Evolutionary conservation across 2,113 vertebrate species (phyloP).

Genomic region (Pleuronectes platessa): DNA sequence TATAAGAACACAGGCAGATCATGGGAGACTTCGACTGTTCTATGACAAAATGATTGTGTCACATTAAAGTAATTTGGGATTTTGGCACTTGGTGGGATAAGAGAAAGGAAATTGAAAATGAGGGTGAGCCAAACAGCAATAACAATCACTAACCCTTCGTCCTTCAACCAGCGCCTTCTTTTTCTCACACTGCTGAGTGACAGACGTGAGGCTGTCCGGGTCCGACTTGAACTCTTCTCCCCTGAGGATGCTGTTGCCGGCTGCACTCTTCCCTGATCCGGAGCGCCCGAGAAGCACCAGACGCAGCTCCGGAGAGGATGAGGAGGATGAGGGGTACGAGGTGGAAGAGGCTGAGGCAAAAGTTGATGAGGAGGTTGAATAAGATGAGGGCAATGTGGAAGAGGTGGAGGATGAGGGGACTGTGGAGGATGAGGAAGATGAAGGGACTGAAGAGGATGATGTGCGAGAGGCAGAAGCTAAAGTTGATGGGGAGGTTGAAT

Average conservation of each 20-base stretch:
- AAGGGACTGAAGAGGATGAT: neutral
- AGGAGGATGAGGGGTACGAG: neutral
- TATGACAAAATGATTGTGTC: neutral
- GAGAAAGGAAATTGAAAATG: neutral
- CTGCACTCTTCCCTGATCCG: conserved; percentile 78
- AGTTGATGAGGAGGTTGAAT: too few species aligned
- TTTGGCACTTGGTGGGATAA: neutral
- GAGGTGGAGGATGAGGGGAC: neutral
- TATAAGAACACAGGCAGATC: neutral
- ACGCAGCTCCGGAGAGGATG: conserved; percentile 69
- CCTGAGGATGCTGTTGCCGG: conserved; percentile 78
- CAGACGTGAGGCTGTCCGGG: conserved; percentile 38
- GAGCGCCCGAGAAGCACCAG: conserved; percentile 79
- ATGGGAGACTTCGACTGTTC: neutral
- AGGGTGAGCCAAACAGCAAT: too few species aligned
- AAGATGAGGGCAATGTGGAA: too few species aligned
- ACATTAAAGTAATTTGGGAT: neutral
- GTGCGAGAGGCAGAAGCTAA: too few species aligned
- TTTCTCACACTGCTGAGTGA: conserved; percentile 75
- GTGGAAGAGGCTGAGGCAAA: neutral
- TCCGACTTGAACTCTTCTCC: conserved; percentile 60
- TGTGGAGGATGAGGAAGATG: too few species aligned
- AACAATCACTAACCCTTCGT: conserved; percentile 62
- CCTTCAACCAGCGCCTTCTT: conserved; percentile 63
- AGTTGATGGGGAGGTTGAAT: too few species aligned